Conservation (phyloP, 2,797 vertebrate genomes). For the Acrossocheilus wenchowensis region DNA sequence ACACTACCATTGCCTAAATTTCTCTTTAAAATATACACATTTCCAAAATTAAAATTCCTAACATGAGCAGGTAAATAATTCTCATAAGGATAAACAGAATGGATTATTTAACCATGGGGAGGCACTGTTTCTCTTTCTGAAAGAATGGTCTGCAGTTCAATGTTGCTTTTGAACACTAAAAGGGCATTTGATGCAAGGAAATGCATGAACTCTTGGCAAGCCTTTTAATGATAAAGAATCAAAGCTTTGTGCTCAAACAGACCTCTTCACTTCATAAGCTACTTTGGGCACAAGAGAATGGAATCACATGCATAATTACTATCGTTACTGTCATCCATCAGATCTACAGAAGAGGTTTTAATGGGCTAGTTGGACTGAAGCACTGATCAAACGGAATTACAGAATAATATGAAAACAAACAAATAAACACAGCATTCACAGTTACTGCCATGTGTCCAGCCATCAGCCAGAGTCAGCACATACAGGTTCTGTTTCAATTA, state of each 20-base stretch:
- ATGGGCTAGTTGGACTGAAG: neutral
- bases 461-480: neutral
- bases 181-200: neutral
- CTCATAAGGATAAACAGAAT: neutral
- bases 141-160: neutral
- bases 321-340: neutral
- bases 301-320: neutral
- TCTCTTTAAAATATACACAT: neutral
- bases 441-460: neutral
- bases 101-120: neutral
- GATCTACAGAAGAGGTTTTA: neutral
- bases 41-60: neutral
- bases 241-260: conserved; percentile 24
- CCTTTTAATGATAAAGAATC: conserved; percentile 23
- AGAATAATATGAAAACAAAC: neutral
- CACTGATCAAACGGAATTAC: neutral
- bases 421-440: neutral
- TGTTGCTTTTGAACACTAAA: conserved; percentile 5
- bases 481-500: neutral
- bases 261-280: neutral
- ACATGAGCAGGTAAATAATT: neutral
- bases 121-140: conserved; percentile 14
- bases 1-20: too few species aligned
- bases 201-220: conserved; percentile 8
- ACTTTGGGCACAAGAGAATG: neutral